Evolutionary conservation across 2,113 vertebrate species (phyloP).

Genomic region (Etia nguti): DNA sequence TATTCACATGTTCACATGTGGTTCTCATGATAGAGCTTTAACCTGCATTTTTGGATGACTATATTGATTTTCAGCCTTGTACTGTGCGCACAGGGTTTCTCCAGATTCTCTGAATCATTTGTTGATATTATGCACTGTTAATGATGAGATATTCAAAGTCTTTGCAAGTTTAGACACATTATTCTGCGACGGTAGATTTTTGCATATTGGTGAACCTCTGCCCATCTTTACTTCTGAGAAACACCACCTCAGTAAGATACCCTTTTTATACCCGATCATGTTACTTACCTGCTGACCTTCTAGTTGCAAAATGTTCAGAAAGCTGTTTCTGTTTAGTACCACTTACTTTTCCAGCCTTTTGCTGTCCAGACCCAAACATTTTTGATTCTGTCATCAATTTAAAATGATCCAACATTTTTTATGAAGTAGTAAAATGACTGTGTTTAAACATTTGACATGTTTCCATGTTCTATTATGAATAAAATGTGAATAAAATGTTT

Average conservation of each 20-base stretch:
- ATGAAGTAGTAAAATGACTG: not conserved
- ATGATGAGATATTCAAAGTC: not conserved
- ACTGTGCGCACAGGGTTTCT: not conserved
- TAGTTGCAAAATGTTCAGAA: not conserved
- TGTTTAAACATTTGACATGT: not conserved
- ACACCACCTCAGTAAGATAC: not conserved
- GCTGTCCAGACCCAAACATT: not conserved
- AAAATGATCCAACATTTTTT: not conserved
- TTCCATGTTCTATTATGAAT: not conserved
- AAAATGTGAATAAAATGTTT: accelerated
- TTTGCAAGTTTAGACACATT: not conserved
- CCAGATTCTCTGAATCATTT: not conserved
- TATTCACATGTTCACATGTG: not conserved
- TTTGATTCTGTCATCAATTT: not conserved
- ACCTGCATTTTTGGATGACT: too few species aligned
- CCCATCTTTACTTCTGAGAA: not conserved
- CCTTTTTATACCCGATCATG: not conserved
- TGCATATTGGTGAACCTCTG: not conserved
- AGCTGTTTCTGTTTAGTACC: not conserved
- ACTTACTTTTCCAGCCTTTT: not conserved
- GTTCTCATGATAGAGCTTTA: not conserved
- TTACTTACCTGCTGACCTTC: not conserved
- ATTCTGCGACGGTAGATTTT: not conserved
- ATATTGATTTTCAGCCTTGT: too few species aligned
- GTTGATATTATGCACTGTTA: not conserved